These are phyloP conservation scores for Anthophora plumipes DNA, from an alignment of 2,888 invertebrate species.

Conservation along the genomic window DNA sequence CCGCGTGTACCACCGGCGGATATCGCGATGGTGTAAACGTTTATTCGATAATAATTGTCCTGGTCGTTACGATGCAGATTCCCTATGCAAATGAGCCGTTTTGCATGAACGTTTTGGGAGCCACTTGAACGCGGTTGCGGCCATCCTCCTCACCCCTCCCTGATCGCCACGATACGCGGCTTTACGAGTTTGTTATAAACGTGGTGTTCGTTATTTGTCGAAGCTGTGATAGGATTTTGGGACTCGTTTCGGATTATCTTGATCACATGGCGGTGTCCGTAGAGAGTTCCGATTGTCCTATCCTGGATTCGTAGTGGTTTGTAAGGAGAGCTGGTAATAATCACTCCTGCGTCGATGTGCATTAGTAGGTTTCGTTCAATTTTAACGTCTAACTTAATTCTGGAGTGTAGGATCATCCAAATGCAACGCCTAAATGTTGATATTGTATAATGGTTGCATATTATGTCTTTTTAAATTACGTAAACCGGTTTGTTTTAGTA, in stretches of 20 bases:
- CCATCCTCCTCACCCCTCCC: too few relatives aligned
- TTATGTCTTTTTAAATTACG: too few relatives aligned
- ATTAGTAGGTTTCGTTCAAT: too few relatives aligned
- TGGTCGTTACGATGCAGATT: constrained; percentile 10
- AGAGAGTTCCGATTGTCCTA: not conserved
- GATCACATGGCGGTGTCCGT: not conserved
- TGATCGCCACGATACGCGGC: constrained; percentile 23
- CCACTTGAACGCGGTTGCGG: constrained; percentile 11
- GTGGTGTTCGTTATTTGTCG: constrained; percentile 1
- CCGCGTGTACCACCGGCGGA: too few relatives aligned
- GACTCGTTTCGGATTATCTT: constrained; percentile 6
- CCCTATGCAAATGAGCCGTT: constrained; percentile 32
- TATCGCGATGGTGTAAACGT: constrained; percentile 37
- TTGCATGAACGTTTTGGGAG: constrained; percentile 43
- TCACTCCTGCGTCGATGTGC: too few relatives aligned
- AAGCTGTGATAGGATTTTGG: constrained; percentile 9
- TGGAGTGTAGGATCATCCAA: too few relatives aligned
- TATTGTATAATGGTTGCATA: too few relatives aligned
- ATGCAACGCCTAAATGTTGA: too few relatives aligned
- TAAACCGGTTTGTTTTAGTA: too few relatives aligned
- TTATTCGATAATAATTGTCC: constrained; percentile 43
- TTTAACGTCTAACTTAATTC: too few relatives aligned
- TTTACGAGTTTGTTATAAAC: constrained; percentile 43
- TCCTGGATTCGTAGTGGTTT: not conserved
- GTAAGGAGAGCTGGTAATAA: not conserved